A percentile compares a stretch with the other conserved stretches of the same genome.
Evolutionary conservation across 2,797 vertebrate species (phyloP).

Genomic region (Malacoraja senta): DNA sequence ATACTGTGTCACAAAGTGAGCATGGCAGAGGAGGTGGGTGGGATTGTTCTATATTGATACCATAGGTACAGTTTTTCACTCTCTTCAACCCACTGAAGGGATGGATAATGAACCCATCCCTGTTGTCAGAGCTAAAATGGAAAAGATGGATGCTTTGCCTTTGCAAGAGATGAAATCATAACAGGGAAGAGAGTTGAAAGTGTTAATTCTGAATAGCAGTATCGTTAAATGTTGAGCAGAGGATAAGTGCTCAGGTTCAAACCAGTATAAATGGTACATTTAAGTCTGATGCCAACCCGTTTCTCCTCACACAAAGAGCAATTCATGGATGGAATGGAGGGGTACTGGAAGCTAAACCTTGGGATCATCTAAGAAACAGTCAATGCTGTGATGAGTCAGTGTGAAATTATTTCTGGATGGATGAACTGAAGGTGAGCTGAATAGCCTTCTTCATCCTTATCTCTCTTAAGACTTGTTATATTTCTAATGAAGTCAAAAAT

Average conservation of each 20-base stretch:
- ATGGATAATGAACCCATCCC: neutral
- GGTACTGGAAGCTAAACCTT: neutral
- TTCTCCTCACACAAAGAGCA: neutral
- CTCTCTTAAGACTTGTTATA: neutral
- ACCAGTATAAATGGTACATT: neutral
- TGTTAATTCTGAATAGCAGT: neutral
- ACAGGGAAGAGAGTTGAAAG: neutral
- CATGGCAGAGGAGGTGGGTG: too few species aligned
- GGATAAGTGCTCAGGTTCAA: neutral
- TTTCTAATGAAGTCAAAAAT: neutral
- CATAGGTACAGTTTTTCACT: neutral
- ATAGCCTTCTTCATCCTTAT: neutral
- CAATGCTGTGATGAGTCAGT: neutral
- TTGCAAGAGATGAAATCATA: neutral
- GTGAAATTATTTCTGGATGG: neutral
- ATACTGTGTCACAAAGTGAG: too few species aligned
- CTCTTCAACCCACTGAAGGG: neutral
- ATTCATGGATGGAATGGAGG: conserved; percentile 1
- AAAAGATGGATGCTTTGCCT: neutral
- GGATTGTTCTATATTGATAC: neutral
- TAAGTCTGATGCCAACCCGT: neutral
- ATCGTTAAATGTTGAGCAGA: neutral
- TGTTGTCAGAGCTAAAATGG: neutral
- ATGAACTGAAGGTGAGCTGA: neutral
- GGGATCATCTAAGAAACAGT: neutral